Evolutionary conservation across 2,113 vertebrate species (phyloP).

Genomic region (Ochotona curzoniae): DNA sequence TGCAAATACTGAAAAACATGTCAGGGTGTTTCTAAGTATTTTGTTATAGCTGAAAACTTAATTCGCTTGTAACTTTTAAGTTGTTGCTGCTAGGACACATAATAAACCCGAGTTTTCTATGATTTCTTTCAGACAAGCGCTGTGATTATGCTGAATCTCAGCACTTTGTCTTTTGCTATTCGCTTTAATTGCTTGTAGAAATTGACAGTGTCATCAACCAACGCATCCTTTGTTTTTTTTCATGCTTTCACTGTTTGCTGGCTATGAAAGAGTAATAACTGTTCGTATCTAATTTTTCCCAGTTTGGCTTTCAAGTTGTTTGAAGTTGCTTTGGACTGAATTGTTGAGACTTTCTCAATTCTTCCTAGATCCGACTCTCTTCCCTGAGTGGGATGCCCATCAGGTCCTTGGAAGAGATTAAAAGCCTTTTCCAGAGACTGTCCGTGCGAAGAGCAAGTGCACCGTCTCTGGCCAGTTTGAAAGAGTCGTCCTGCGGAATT

Average conservation of each 20-base stretch:
- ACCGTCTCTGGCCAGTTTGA: constrained; percentile 76
- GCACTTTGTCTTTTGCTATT: constrained; percentile 26
- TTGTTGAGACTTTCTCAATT: constrained; percentile 24
- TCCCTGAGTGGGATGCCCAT: constrained; percentile 85
- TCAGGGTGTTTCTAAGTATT: not conserved
- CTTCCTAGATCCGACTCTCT: constrained; percentile 87
- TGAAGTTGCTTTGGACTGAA: not conserved
- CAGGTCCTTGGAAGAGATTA: constrained; percentile 93
- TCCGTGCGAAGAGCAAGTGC: constrained; percentile 87
- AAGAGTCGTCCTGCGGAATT: constrained; percentile 80
- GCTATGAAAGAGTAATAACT: not conserved
- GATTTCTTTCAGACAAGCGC: constrained; percentile 21
- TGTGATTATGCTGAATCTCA: not conserved
- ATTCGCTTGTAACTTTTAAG: constrained; percentile 41
- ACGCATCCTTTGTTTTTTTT: not conserved
- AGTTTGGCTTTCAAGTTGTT: not conserved
- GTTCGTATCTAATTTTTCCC: not conserved
- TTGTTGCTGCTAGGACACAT: not conserved
- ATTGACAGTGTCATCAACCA: not conserved
- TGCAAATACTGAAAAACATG: not conserved
- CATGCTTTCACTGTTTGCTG: not conserved
- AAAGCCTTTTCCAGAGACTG: constrained; percentile 91
- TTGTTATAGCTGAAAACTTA: constrained; percentile 43
- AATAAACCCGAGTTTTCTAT: not conserved
- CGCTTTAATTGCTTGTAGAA: not conserved